Base-by-base conservation (phyloP, 2,888 invertebrate species). In the Chrysotoxum bicinctum region DNA sequence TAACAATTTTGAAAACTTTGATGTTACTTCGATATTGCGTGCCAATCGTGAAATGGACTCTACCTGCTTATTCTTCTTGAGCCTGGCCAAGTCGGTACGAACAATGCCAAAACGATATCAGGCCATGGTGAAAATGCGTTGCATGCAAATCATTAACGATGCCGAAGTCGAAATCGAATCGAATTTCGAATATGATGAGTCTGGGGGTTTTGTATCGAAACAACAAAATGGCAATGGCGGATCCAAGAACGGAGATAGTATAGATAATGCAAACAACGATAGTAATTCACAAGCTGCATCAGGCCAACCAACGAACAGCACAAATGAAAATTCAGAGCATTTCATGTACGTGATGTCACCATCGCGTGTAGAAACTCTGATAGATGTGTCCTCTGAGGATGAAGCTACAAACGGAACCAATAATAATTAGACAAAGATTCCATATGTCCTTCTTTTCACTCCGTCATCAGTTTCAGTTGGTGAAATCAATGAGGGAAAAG, bases 281-380 rank as follows among this genome's bases (percentile, higher is more conserved):
- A 70, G 76, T 68, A 81, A 80, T 45, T 68, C 69, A 10, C 74
- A 76, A 43, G 48, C 48, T 21, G 40, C 70, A 35, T 48, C 62
- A 1, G 19, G 19, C 3, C 66, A 76, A 32, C 26, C 69, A 12
- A 2, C 77, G 2, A 32, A 88, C 35, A 88, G 73, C 10, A 88
- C 89, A 26, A 89, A 89, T 52, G 90, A 89, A 2, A 89, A 89
- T 37, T 91, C 90, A 2, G 91, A 92, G 78, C 91, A 92, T 80
- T 92, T 91, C 74, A 89, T 91, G 12, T 92, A 92, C 84, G 91
- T 91, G 2, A 92, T 92, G 91, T 92, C 91, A 19, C 91, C 91
- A n/a, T 91, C 91, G 23, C 90, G 91, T 2, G 91, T 91, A 4
- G 92, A 92, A 84, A 90, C 91, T 69, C 91, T 91, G 91, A 92